These are phyloP conservation scores for Rhinolophus sinicus DNA, from an alignment of 2,113 vertebrate genomes.

Conservation along the genomic window DNA sequence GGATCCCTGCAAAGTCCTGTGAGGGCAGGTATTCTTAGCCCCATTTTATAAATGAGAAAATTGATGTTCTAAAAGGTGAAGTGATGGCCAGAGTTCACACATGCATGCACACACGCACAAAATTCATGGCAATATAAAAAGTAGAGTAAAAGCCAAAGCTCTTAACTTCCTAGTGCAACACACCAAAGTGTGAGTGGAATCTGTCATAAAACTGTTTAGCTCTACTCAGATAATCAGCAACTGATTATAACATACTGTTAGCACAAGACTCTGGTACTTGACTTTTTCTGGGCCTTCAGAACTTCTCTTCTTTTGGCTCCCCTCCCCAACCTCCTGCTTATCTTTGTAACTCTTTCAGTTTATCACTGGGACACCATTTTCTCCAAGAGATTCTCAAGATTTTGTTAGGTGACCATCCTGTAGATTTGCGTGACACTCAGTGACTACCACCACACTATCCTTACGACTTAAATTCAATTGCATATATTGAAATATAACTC, in stretches of 20 bases:
- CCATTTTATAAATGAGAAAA: conserved; percentile 38
- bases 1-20: conserved; percentile 32
- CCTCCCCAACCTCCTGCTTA: neutral
- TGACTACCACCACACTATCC: neutral
- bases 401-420: neutral
- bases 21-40: neutral
- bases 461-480: neutral
- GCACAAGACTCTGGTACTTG: neutral
- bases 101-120: neutral
- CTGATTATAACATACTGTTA: neutral
- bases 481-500: neutral
- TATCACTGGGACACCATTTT: neutral
- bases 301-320: neutral
- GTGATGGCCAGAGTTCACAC: neutral
- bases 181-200: neutral
- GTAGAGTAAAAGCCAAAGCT: neutral
- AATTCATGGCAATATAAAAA: neutral
- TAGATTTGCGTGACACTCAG: neutral
- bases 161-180: neutral
- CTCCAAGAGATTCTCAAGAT: neutral
- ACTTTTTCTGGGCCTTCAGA: neutral
- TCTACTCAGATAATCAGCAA: neutral
- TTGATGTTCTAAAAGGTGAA: conserved; percentile 41
- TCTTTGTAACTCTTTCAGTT: neutral
- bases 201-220: neutral